A percentile compares a stretch with the other conserved stretches of the same genome.
Conservation (phyloP, 2,888 invertebrate genomes). For the Pherbina coryleti region DNA sequence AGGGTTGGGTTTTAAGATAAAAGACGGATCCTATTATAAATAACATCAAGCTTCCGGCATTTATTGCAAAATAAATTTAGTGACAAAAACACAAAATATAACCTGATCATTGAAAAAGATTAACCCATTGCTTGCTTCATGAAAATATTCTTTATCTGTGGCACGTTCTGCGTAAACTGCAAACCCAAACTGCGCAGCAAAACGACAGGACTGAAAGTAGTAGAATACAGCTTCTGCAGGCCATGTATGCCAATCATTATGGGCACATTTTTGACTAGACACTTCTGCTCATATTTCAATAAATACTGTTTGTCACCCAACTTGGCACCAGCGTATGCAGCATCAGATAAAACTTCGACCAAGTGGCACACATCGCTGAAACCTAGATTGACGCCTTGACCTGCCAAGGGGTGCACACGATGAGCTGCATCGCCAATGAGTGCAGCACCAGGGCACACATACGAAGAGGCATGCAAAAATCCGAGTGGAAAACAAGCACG, state of each 20-base stretch:
- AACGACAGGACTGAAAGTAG: constrained; percentile 80
- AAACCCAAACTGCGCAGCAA: constrained; percentile 86
- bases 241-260: constrained; percentile 90
- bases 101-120: neutral
- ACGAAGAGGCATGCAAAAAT: constrained; percentile 89
- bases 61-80: too few species aligned
- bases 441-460: constrained; percentile 84
- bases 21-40: neutral
- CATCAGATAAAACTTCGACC: constrained; percentile 78
- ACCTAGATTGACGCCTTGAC: constrained; percentile 98
- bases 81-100: constrained; percentile 13
- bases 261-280: constrained; percentile 90
- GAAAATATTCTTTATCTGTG: constrained; percentile 75
- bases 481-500: constrained; percentile 93
- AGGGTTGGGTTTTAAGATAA: neutral
- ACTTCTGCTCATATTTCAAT: constrained; percentile 83
- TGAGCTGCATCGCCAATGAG: constrained; percentile 93
- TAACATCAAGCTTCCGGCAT: too few species aligned
- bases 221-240: constrained; percentile 85
- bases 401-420: constrained; percentile 95
- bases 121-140: constrained; percentile 66
- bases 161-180: constrained; percentile 82
- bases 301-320: constrained; percentile 80
- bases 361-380: constrained; percentile 91
- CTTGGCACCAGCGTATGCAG: constrained; percentile 80